Percentiles rank a stretch among this genome's conserved stretches.
Conservation (phyloP, 1,140 invertebrate species). For the Habropoda laboriosa region DNA sequence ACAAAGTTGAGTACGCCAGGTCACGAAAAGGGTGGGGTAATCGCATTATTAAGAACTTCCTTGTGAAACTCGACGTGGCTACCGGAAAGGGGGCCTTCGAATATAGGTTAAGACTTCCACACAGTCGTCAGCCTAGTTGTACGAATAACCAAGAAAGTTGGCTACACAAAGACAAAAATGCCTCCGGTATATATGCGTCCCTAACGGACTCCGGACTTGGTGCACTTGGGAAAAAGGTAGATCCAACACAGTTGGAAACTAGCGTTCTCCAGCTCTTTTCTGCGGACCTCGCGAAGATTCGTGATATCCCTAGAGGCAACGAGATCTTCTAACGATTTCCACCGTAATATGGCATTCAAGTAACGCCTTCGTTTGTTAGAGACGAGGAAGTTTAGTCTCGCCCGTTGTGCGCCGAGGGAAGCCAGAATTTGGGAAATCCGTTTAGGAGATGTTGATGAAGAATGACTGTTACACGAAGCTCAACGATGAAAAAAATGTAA, state of each 20-base stretch:
- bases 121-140: constrained; percentile 4
- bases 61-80: constrained; percentile 12
- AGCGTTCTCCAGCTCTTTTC: neutral
- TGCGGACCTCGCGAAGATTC: neutral
- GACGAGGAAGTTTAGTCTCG: too few relatives aligned
- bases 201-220: neutral
- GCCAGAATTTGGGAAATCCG: too few relatives aligned
- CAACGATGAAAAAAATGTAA: too few relatives aligned
- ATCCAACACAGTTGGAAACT: neutral
- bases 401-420: too few relatives aligned
- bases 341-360: neutral
- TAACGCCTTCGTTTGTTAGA: too few relatives aligned
- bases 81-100: constrained; percentile 1
- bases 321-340: neutral
- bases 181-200: neutral
- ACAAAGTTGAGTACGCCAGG: neutral
- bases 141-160: constrained; percentile 15
- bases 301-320: neutral
- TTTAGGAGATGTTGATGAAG: too few relatives aligned
- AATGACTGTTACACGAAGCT: too few relatives aligned
- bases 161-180: neutral
- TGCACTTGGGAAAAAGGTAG: neutral
- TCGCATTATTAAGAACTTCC: constrained; percentile 36
- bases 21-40: constrained; percentile 13
- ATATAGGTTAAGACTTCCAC: constrained; percentile 33